Base-by-base conservation (phyloP, 2,797 vertebrate species). In the Acomys russatus region DNA sequence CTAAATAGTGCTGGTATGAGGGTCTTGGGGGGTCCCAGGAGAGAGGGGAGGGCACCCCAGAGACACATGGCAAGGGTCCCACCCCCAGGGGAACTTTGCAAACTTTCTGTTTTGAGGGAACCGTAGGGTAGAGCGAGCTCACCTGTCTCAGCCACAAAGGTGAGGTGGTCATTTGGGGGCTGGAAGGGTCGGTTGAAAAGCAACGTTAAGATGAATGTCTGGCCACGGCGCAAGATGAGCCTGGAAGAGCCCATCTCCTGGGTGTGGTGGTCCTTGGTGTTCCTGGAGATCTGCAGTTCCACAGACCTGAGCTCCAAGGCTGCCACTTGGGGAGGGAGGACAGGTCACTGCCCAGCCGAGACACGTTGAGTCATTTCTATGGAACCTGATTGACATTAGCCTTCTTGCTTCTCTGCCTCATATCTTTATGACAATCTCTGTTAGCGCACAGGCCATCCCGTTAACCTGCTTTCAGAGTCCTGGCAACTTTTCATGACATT, bases 111-210 rank as follows among this genome's bases (percentile, higher is more conserved):
- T 82, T 44, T 83, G 28, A 30, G 63, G 56, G 74, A 87, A 51
- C 12, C 25, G 17, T 9, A 30, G 85, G 25, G 10, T 14, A 3
- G 54, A 28, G 44, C 0, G 0, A 56, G 77, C 96, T 94, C 49
- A 99, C 99, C 99, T 77, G 99, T 99, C 98, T 99, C 99, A n/a
- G 98, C 99, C 33, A 98, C 86, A 30, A 98, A 98, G 96, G 98
- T 94, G 28, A 99, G 98, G 79, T 97, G 92, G 97, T 98, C 99
- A 2, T 66, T 73, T n/a, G 98, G 98, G 0, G 98, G 97, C 63
- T 98, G 98, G 96, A 98, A 99, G 61, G 6, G 96, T 30, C 98
- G 98, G 3, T 14, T 83, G 90, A 99, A 96, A 1, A 70, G 70
- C 10, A 99, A 22, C 1, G 92, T 98, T 91, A 99, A 54, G 5